A percentile compares a stretch with the other conserved stretches of the same genome.
phyloP scores from a whole-genome alignment of 1,140 invertebrate genomes.

The Rhyacophila brunnea region DNA sequence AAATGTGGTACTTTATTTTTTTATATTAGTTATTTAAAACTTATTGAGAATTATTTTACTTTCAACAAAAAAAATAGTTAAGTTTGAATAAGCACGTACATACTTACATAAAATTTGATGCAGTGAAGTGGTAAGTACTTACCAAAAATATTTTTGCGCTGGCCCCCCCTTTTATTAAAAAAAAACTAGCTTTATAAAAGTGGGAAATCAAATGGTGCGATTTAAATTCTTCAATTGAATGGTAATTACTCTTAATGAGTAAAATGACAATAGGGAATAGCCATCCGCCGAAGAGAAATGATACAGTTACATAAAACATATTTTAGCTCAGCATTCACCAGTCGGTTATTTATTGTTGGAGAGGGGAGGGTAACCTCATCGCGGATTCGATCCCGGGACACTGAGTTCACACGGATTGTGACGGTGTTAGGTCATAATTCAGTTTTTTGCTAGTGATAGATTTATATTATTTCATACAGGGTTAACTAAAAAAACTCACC shows the following conservation, averaged over 20 bases:
- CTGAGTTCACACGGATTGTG: slow-evolving; percentile 29
- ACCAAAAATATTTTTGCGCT: too few species aligned
- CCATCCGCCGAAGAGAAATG: slow-evolving; percentile 9
- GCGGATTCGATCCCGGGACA: neutral
- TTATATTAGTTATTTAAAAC: too few species aligned
- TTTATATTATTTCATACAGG: too few species aligned
- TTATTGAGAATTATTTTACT: too few species aligned
- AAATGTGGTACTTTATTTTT: too few species aligned
- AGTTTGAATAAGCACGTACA: too few species aligned
- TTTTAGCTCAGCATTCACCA: slow-evolving; percentile 8
- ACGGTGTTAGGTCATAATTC: slow-evolving; percentile 21
- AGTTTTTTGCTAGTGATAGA: slow-evolving; percentile 20
- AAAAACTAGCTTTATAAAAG: neutral
- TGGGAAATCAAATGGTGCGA: slow-evolving; percentile 8
- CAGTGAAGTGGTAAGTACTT: too few species aligned
- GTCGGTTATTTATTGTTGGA: slow-evolving; percentile 19
- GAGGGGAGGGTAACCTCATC: neutral
- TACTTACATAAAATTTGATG: too few species aligned
- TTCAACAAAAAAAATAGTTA: too few species aligned
- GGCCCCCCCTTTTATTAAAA: neutral
- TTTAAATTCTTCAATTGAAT: slow-evolving; percentile 31
- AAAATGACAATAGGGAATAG: slow-evolving; percentile 11
- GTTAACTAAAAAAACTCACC: too few species aligned
- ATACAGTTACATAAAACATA: slow-evolving; percentile 26
- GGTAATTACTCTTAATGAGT: slow-evolving; percentile 35